Conservation (phyloP, 1,140 invertebrate species). For the Lepidurus couesii region DNA sequence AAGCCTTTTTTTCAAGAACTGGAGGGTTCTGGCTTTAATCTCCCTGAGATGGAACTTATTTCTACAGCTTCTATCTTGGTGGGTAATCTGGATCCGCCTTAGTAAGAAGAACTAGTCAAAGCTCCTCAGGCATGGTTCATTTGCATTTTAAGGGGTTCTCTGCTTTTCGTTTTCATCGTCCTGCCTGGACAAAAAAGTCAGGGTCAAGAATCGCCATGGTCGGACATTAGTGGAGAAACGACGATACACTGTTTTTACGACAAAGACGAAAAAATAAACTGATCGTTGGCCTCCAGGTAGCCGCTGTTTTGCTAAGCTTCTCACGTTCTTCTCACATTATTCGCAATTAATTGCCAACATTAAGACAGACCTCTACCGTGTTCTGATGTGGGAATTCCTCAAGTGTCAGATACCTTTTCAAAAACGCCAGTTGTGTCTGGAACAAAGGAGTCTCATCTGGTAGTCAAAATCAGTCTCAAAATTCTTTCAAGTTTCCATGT, state of each 20-base stretch:
- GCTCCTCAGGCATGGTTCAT: neutral
- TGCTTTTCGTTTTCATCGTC: neutral
- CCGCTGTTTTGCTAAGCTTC: neutral
- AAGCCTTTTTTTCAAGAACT: neutral
- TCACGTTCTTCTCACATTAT: constrained; percentile 1
- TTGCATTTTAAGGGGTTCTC: constrained; percentile 11
- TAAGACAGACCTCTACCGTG: neutral
- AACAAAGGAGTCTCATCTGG: too few relatives aligned
- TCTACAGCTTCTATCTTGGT: neutral
- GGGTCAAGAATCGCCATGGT: constrained; percentile 1
- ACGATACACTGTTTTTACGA: neutral
- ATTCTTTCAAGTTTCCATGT: too few relatives aligned
- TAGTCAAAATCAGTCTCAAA: too few relatives aligned
- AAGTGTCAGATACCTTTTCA: too few relatives aligned
- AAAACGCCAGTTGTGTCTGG: too few relatives aligned
- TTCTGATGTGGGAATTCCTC: too few relatives aligned
- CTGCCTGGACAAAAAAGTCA: neutral
- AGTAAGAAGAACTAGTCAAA: constrained; percentile 3
- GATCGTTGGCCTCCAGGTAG: neutral
- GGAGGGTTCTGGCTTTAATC: neutral
- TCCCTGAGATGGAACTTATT: neutral
- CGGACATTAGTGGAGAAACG: neutral
- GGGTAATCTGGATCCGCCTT: neutral
- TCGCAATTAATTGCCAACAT: neutral
- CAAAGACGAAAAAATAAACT: neutral